Base-by-base conservation (phyloP, 2,113 vertebrate genomes). In the Ranitomeya variabilis region DNA sequence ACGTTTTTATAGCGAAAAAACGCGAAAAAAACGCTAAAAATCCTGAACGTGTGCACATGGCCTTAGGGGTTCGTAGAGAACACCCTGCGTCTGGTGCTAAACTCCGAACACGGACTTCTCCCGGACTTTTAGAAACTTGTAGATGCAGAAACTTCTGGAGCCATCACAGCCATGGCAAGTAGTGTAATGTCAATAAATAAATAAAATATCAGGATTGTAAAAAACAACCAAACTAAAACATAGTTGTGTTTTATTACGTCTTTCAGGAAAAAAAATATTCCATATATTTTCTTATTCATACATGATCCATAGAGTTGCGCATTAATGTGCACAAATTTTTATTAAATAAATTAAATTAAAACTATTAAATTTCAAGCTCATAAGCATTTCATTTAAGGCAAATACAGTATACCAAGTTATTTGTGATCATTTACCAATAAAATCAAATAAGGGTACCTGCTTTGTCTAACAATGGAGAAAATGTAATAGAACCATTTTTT, bases 331-430 rank as follows among this genome's bases (percentile, higher is more conserved):
- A 96, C 93, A 93, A 95, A 94, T 94, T 95, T 92, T 91, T 94
- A 94, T 96, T 95, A 96, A 97, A 97, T 97, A 98, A 97, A 97
- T 97, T 96, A 97, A 96, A 93, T 95, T 94, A 96, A 93, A 93
- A 92, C 92, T 93, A 96, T 95, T 92, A 95, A 94, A 92, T 91
- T 88, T 91, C 92, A 94, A 92, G 96, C 96, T 96, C 93, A 96
- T 95, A 96, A 97, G 95, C 95, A 95, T 95, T 91, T 95, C 86
- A 92, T 93, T 97, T 98, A 99, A 99, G 97, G 97, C 97, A 94
- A 95, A 95, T 94, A 89, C 87, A 89, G 81, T 89, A 94, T 92
- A 94, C 91, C 92, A 95, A 94, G 93, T 96, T 96, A 94, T 18
- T 80, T 94, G 93, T 96, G 95, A 97, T 95, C 96, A 95, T 93